Evolutionary conservation across 2,888 invertebrate genomes (phyloP), one percentile per base, ranked within the genome.

Genomic region (Choristoneura rosaceana): DNA sequence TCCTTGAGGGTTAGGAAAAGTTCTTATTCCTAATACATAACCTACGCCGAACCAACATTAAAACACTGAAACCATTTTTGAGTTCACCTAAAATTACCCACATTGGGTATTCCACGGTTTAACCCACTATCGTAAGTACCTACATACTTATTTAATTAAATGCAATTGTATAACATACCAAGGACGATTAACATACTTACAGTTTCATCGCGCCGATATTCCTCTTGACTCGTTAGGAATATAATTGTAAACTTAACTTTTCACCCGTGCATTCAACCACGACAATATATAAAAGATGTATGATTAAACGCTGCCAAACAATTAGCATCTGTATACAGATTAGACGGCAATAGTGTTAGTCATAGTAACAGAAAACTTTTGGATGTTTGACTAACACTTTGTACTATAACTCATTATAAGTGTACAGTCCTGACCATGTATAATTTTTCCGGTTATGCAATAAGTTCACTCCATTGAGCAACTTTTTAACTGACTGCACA

Each of bases 1-100:
- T 34, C 38, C 47, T 62, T 63, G 58, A 14, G 41, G 33, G 33
- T 63, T 47, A 63, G 47, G 63, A 50, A 63, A 45, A 34, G 45
- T 45, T 45, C 25, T 63, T 33, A 25, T 15, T 63, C 33, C 33
- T 0, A 33, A 33, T 64, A 47, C 33, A 4, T 33, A 25, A 25
- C 25, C 25, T 25, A 9, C 14, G 14, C 52, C 3, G 45, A 43
- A 14, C 62, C 43, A 62, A 17, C 17, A 25, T 45, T 55, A 55
- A 55, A 25, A 17, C 25, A 25, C 25, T 55, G 25, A 25, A 52
- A 55, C 25, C 10, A 25, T 55, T 17, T 55, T 55, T 4, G 25
- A 55, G 14, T 47, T n/a, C 45, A 14, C 45, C n/a, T 4, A 47
- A 47, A 14, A 47, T 47, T 52, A 9, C 17, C 25, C 17, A 55